Percentiles rank a stretch among this genome's conserved stretches.
phyloP scores from a whole-genome alignment of 2,888 invertebrate species.

The Aproaerema taeniolella region DNA sequence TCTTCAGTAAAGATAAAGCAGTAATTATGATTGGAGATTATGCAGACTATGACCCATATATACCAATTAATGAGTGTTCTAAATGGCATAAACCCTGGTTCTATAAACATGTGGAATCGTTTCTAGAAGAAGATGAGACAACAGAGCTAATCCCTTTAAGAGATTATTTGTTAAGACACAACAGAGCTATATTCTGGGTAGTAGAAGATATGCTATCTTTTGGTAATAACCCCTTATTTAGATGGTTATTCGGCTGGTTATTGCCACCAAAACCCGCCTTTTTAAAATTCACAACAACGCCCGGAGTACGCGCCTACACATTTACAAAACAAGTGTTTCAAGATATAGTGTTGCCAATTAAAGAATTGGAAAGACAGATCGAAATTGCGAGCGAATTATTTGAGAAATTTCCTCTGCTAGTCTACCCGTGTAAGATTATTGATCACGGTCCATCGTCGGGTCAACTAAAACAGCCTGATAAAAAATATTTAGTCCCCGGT shows the following conservation, averaged over 20 bases:
- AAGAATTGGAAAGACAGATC: slow-evolving; percentile 80
- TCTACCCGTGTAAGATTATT: slow-evolving; percentile 82
- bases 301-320: slow-evolving; percentile 81
- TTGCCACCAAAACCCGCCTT: slow-evolving; percentile 84
- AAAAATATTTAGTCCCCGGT: slow-evolving; percentile 78
- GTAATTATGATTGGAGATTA: slow-evolving; percentile 83
- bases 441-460: slow-evolving; percentile 79
- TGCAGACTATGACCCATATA: slow-evolving; percentile 71
- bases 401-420: slow-evolving; percentile 81
- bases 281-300: slow-evolving; percentile 84
- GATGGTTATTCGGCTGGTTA: slow-evolving; percentile 80
- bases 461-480: slow-evolving; percentile 74
- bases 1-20: slow-evolving; percentile 79
- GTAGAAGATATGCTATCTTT: slow-evolving; percentile 84
- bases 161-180: slow-evolving; percentile 81
- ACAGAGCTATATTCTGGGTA: slow-evolving; percentile 84
- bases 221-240: slow-evolving; percentile 81
- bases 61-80: slow-evolving; percentile 76
- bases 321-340: slow-evolving; percentile 85
- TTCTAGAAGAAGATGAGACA: slow-evolving; percentile 67
- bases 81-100: slow-evolving; percentile 86
- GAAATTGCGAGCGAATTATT: slow-evolving; percentile 77
- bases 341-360: slow-evolving; percentile 82
- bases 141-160: slow-evolving; percentile 80
- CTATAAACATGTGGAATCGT: slow-evolving; percentile 80